Percentiles rank a stretch among this genome's conserved stretches.
Conservation (phyloP, 1,140 invertebrate genomes). For the Notospermus geniculatus region DNA sequence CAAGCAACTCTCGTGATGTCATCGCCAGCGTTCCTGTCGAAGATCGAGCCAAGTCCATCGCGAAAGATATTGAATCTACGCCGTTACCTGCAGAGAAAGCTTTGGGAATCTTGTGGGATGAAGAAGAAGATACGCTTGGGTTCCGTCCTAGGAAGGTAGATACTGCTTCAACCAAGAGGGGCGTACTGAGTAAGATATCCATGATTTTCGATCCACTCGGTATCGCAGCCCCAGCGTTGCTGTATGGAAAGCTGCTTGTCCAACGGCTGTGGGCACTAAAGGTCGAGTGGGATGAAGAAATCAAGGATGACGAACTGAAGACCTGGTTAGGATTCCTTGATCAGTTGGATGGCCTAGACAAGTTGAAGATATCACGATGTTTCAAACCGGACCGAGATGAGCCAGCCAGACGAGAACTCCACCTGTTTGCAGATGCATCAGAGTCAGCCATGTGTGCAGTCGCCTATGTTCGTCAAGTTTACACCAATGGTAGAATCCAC, state of each 20-base stretch:
- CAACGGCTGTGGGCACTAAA: slow-evolving; percentile 28
- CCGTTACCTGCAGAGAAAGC: too few relatives aligned
- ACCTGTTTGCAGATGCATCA: slow-evolving; percentile 34
- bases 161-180: too few relatives aligned
- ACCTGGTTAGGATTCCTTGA: slow-evolving; percentile 21
- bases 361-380: slow-evolving; percentile 18
- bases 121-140: too few relatives aligned
- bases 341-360: slow-evolving; percentile 14
- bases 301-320: slow-evolving; percentile 8
- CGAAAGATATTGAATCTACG: too few relatives aligned
- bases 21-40: background rate
- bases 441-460: slow-evolving; percentile 27
- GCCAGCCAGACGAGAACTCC: slow-evolving; percentile 6
- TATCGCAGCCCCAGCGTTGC: slow-evolving; percentile 26
- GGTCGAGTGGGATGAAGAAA: slow-evolving; percentile 21
- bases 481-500: slow-evolving; percentile 8
- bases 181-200: slow-evolving; percentile 27
- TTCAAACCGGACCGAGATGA: slow-evolving; percentile 23
- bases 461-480: slow-evolving; percentile 24
- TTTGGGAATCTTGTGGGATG: too few relatives aligned
- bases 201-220: slow-evolving; percentile 34
- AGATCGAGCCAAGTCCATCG: too few relatives aligned
- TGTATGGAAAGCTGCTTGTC: slow-evolving; percentile 27
- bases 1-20: background rate
- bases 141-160: too few relatives aligned